phyloP scores from a whole-genome alignment of 2,797 vertebrate genomes.

The Rhinophrynus dorsalis region DNA sequence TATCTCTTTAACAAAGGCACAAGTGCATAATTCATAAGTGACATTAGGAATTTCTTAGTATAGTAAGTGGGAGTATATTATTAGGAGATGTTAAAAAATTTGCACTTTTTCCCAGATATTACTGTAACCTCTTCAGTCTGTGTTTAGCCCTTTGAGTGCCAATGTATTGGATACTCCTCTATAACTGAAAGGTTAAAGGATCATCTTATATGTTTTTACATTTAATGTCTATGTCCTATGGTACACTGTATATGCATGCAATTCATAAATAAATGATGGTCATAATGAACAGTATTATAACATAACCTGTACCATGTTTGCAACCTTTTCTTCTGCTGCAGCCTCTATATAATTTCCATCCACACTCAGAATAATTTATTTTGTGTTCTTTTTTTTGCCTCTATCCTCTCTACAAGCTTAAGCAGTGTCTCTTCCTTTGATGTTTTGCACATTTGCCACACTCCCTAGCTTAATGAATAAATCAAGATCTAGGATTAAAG shows the following conservation, averaged over 20 bases:
- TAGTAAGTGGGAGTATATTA: no score
- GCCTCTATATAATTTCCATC: constrained; percentile 6
- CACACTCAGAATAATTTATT: constrained; percentile 27
- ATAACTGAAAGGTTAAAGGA: no score
- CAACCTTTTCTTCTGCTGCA: not conserved
- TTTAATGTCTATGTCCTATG: not conserved
- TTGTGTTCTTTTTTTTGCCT: not conserved
- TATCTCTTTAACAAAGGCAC: no score
- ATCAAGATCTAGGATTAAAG: constrained; percentile 27
- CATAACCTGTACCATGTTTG: not conserved
- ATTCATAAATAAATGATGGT: constrained; percentile 2
- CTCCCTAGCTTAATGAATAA: constrained; percentile 39
- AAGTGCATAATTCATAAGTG: no score
- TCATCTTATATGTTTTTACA: no score
- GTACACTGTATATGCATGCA: not conserved
- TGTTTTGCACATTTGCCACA: constrained; percentile 19
- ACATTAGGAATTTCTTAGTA: no score
- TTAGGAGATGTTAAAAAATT: no score
- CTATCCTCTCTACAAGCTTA: not conserved
- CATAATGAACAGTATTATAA: not conserved
- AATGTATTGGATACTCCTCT: no score
- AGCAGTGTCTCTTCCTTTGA: constrained; percentile 9
- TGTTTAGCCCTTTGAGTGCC: no score
- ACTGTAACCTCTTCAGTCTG: no score
- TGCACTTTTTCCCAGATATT: no score